Base-by-base conservation (phyloP, 2,113 vertebrate species). In the Leiothrix lutea region DNA sequence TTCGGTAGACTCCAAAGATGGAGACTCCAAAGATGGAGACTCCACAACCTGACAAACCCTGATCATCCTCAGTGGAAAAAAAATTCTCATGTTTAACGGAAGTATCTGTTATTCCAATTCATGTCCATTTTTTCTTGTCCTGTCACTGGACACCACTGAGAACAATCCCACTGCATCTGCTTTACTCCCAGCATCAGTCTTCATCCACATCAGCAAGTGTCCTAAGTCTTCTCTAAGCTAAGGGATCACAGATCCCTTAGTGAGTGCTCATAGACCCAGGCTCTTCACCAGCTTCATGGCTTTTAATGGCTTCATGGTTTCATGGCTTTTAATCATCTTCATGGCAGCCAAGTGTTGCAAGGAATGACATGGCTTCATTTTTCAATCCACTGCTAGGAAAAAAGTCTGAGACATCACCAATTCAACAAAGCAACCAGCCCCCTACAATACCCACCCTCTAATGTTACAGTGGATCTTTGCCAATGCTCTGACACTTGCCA, bases 391-490 rank as follows among this genome's bases (percentile, higher is more conserved):
- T 18, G 23, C 20, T 22, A 69, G 67, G 33, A 73, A 94, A 61
- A 23, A 66, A 35, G 77, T 18, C 42, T 73, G 21, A 44, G n/a
- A 29, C 10, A 17, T 11, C 19, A 10, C 24, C 9, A 35, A 17
- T 9, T 18, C 48, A 72, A 11, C 0, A 3, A 79, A 79, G 40
- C 9, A n/a, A 26, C 5, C 1, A 2, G 20, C 16, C 31, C 33
- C 16, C 24, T 51, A 36, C 50, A 62, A 24, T 26, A 42, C 9
- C 28, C 38, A 22, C 25, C 11, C 13, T 31, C 8, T 57, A 17
- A 35, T 11, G 25, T 69, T 57, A 5, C 0, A 7, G 13, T 33
- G 29, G 14, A n/a, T 74, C 19, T 51, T 77, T 79, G 28, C 47
- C 38, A 20, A 4, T 9, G 11, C 26, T 81, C 35, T 57, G 51